Evolutionary conservation across 2,888 invertebrate genomes (phyloP).

Genomic region (Marasmarcha lunaedactyla): DNA sequence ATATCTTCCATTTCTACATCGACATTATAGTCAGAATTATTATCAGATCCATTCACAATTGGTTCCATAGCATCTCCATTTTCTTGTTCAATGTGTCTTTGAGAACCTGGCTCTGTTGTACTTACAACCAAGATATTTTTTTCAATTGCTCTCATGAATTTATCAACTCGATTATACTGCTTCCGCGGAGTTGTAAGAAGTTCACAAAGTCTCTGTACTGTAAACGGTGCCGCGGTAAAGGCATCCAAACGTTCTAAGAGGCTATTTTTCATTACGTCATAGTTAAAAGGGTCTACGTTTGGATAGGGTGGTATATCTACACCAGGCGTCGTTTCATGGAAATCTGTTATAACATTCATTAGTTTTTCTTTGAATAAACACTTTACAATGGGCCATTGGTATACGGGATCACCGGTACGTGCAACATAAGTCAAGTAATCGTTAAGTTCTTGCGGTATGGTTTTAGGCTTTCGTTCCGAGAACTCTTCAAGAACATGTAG

Average conservation of each 20-base stretch:
- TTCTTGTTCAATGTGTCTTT: conserved; percentile 71
- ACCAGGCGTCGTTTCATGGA: conserved; percentile 82
- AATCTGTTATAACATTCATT: conserved; percentile 87
- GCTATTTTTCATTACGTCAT: conserved; percentile 87
- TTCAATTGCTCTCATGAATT: conserved; percentile 96
- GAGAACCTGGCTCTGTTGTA: conserved; percentile 76
- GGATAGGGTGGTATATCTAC: conserved; percentile 88
- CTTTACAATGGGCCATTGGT: conserved; percentile 91
- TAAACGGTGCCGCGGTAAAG: conserved; percentile 93
- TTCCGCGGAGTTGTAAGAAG: conserved; percentile 90
- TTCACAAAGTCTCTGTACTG: conserved; percentile 95
- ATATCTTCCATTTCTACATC: conserved; percentile 68
- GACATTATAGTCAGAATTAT: conserved; percentile 63
- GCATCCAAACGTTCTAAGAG: conserved; percentile 85
- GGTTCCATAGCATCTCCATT: conserved; percentile 75
- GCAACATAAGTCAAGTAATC: conserved; percentile 92
- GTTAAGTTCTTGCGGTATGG: conserved; percentile 89
- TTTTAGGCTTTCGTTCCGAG: conserved; percentile 79
- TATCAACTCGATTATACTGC: conserved; percentile 95
- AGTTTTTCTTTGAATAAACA: conserved; percentile 90
- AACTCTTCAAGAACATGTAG: conserved; percentile 87
- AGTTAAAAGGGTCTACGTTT: conserved; percentile 92
- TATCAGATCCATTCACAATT: conserved; percentile 72
- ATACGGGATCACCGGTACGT: conserved; percentile 93
- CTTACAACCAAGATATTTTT: conserved; percentile 93